Evolutionary conservation across 2,113 vertebrate genomes (phyloP).

Genomic region (Paratilapia polleni): DNA sequence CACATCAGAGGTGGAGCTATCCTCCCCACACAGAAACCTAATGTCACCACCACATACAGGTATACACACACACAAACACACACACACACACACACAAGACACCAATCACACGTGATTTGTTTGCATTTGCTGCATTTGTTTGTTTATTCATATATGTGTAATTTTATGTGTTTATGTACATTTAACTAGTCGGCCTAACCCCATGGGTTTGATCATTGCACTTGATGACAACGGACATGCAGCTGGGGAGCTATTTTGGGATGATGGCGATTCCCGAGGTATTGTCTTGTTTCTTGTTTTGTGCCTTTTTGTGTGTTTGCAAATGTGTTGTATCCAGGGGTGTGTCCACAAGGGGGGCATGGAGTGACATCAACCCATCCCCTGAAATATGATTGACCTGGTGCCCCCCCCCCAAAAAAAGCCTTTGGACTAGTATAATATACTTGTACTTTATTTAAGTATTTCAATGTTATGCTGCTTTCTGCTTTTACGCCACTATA

Average conservation of each 20-base stretch:
- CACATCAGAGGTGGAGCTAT: constrained; percentile 91
- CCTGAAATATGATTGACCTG: too few species aligned
- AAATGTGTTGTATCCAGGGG: neutral
- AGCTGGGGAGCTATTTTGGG: constrained; percentile 93
- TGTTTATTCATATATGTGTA: neutral
- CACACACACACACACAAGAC: neutral
- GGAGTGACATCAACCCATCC: too few species aligned
- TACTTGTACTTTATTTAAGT: too few species aligned
- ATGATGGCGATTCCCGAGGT: constrained; percentile 93
- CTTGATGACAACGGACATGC: constrained; percentile 82
- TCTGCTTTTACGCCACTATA: too few species aligned
- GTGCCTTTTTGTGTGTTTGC: neutral
- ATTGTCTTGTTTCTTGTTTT: constrained; percentile 46
- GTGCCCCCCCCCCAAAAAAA: too few species aligned
- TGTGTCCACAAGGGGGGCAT: too few species aligned
- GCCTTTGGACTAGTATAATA: too few species aligned
- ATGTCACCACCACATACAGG: too few species aligned
- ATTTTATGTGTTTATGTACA: constrained; percentile 5
- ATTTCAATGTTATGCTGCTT: too few species aligned
- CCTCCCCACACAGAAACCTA: constrained; percentile 86
- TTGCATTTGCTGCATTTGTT: neutral
- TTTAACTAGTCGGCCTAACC: constrained; percentile 84
- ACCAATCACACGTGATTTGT: too few species aligned
- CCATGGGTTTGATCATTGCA: constrained; percentile 91
- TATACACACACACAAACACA: too few species aligned